Conservation (phyloP, 2,797 vertebrate species). For the Micrastur ruficollis region DNA sequence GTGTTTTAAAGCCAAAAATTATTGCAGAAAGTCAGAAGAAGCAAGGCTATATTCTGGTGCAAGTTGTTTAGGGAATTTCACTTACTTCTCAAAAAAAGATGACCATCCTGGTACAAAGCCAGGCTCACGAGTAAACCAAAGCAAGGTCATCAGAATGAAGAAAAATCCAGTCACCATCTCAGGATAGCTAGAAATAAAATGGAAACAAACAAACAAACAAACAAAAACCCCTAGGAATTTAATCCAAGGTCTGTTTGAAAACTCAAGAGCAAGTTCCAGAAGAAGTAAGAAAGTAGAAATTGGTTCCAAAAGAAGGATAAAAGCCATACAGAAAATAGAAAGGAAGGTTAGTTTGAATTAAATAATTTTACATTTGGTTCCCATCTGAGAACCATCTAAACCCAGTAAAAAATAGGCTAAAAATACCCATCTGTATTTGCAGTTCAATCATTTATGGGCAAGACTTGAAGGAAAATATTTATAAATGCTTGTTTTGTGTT, state of each 20-base stretch:
- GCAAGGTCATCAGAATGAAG: conserved; percentile 94
- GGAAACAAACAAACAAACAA: no score
- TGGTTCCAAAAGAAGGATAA: neutral
- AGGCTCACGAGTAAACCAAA: conserved; percentile 98
- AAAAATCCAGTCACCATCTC: conserved; percentile 95
- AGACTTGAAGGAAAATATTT: neutral
- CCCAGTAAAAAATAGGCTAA: neutral
- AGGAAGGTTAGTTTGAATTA: neutral
- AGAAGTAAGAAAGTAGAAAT: neutral
- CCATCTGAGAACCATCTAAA: neutral
- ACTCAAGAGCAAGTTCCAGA: neutral
- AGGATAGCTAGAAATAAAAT: conserved; percentile 83
- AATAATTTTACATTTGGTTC: neutral
- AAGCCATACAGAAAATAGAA: neutral
- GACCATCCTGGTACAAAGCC: conserved; percentile 98
- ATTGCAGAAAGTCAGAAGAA: neutral
- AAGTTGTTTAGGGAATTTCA: neutral
- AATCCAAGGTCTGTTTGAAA: neutral
- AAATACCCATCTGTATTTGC: neutral
- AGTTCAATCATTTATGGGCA: neutral
- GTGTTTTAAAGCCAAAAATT: neutral
- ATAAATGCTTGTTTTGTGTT: neutral
- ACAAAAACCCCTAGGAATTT: neutral
- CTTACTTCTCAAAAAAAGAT: conserved; percentile 93
- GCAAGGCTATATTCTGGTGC: neutral